These are phyloP conservation scores for Sweltsa coloradensis DNA, from an alignment of 1,140 invertebrate genomes.

Conservation along the genomic window DNA sequence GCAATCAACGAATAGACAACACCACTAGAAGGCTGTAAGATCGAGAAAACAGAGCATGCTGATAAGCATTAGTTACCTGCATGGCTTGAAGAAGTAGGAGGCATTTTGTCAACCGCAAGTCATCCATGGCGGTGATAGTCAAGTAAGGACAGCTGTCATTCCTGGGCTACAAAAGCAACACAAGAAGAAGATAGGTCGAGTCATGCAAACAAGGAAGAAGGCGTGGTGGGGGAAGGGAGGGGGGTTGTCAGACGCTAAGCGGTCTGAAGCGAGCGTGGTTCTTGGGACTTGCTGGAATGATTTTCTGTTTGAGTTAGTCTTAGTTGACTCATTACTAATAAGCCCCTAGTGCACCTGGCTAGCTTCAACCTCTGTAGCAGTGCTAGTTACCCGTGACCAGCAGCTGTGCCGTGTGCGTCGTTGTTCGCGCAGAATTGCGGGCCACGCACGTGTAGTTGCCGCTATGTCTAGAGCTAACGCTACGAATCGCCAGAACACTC, in stretches of 20 bases:
- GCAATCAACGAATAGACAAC: conserved; percentile 5
- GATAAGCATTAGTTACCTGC: conserved; percentile 13
- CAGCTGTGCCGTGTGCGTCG: conserved; percentile 29
- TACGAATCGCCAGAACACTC: conserved; percentile 27
- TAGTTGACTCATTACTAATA: too few relatives aligned
- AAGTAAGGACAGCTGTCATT: conserved; percentile 13
- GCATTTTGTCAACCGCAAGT: conserved; percentile 13
- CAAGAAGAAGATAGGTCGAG: conserved; percentile 4
- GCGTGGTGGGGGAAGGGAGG: too few relatives aligned
- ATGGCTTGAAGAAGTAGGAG: conserved; percentile 12
- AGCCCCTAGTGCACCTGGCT: too few relatives aligned
- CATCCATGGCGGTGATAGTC: conserved; percentile 15
- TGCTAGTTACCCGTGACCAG: conserved; percentile 32
- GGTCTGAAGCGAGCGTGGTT: too few relatives aligned
- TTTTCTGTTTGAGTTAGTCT: too few relatives aligned
- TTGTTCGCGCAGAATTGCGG: conserved; percentile 23
- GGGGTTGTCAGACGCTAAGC: too few relatives aligned
- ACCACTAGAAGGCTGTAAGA: conserved; percentile 2
- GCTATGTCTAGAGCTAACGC: conserved; percentile 25
- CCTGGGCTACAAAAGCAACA: conserved; percentile 13
- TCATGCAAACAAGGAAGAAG: conserved; percentile 3
- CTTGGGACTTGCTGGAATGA: neutral
- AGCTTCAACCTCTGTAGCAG: neutral
- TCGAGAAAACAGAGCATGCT: conserved; percentile 4
- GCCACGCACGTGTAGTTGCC: conserved; percentile 33